Evolutionary conservation across 2,888 invertebrate genomes (phyloP), one percentile per base, ranked within the genome.

Genomic region (Archips xylosteana): DNA sequence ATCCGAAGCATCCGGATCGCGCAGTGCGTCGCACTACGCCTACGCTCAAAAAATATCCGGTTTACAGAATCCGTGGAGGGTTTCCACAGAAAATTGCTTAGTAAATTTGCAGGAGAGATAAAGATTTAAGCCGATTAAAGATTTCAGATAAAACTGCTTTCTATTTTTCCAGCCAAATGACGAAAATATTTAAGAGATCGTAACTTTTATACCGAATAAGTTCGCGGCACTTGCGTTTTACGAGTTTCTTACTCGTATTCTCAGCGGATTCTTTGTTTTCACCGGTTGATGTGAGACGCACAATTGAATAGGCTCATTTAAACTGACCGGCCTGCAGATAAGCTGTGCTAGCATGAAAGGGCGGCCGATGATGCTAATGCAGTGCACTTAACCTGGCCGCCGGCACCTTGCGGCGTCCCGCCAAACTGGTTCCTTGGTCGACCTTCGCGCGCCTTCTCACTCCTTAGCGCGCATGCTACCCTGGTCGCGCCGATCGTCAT

Each of bases 351-450:
- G 90, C 91, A 89, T 88, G 89, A 92, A 93, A 92, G 92, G 92
- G 92, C 91, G 86, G 87, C 85, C 90, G 92, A 90, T 89, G 91
- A 91, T 89, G 89, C 85, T 92, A 93, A 91, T 92, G 89, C 88
- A 90, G 88, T 88, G 92, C 90, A 92, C 90, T 92, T 92, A 93
- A 91, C 89, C 89, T 86, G 88, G 90, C 89, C 88, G 82, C 83
- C 87, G 89, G 92, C 94, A 93, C 93, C 92, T 94, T 93, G 92
- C 90, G 84, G 82, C 85, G 87, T 88, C 89, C 91, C 86, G 87
- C 86, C 86, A 91, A 94, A 94, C 94, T 89, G 92, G 94, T 94
- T 94, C 84, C 54, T 80, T 76, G 77, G 81, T 79, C 92, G 93
- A 92, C 93, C 92, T 93, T 93, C 92, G 87, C 83, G 66, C 71